A percentile compares a stretch with the other conserved stretches of the same genome.
phyloP scores from a whole-genome alignment of 2,888 invertebrate genomes.

The Stegophylla sp. region DNA sequence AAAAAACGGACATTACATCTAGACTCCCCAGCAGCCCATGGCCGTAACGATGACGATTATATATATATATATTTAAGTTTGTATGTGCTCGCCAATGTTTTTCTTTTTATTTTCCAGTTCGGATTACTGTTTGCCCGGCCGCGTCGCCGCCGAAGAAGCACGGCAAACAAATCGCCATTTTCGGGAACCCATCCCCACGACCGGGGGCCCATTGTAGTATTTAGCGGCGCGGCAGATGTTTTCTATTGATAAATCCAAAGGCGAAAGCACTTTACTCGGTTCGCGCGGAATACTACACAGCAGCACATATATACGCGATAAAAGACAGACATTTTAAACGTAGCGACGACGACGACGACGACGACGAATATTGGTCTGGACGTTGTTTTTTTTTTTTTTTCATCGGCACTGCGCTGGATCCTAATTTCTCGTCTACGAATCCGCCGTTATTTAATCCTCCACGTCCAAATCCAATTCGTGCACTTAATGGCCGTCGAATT shows the following conservation, averaged over 20 bases:
- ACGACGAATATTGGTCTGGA: not conserved
- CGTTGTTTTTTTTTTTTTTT: not conserved
- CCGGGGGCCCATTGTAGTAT: constrained; percentile 14
- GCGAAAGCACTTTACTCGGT: constrained; percentile 41
- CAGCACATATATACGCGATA: not conserved
- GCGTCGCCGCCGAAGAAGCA: not conserved
- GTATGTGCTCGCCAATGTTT: not conserved
- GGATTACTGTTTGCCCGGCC: constrained; percentile 18
- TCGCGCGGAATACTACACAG: not conserved
- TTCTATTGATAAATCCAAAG: constrained; percentile 46
- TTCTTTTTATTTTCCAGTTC: constrained; percentile 18
- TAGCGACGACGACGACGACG: not conserved
- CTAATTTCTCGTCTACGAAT: no score
- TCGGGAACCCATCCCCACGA: no score
- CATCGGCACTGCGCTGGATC: no score
- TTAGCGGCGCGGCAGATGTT: constrained; percentile 28
- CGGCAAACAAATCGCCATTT: not conserved
- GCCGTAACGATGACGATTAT: no score
- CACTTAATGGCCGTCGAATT: no score
- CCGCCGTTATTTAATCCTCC: no score
- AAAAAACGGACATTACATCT: no score
- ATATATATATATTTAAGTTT: not conserved
- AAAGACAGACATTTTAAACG: no score
- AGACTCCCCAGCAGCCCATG: no score
- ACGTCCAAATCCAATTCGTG: no score